Evolutionary conservation across 2,888 invertebrate genomes (phyloP).

Genomic region (Zhuqinia jingwanae): DNA sequence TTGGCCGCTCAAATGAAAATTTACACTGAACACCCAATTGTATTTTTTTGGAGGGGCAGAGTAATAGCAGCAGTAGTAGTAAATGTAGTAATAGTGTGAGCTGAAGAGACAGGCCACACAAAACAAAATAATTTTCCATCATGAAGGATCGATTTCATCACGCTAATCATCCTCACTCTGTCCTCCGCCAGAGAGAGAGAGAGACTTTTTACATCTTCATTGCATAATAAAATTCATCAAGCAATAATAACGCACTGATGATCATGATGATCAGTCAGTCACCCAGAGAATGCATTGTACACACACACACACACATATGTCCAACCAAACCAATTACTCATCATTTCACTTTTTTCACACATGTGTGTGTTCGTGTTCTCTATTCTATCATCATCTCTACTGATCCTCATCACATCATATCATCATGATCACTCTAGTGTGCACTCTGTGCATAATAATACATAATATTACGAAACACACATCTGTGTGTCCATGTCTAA

Average conservation of each 20-base stretch:
- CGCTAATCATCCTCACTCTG: constrained; percentile 63
- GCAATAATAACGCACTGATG: constrained; percentile 33
- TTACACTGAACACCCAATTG: background rate
- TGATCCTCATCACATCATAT: constrained; percentile 2
- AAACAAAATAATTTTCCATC: constrained; percentile 67
- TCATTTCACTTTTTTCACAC: constrained; percentile 63
- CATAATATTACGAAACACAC: constrained; percentile 23
- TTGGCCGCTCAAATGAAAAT: constrained; percentile 34
- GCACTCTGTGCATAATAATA: constrained; percentile 14
- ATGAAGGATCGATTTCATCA: constrained; percentile 70
- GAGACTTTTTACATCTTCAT: constrained; percentile 66
- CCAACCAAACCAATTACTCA: constrained; percentile 71
- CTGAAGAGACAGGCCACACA: constrained; percentile 24
- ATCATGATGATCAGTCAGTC: background rate
- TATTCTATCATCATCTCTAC: constrained; percentile 36
- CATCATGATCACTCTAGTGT: constrained; percentile 17
- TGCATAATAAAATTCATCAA: constrained; percentile 56
- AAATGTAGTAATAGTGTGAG: too few species aligned
- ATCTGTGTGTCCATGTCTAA: constrained; percentile 60
- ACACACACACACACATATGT: constrained; percentile 43
- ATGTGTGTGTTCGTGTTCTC: constrained; percentile 21
- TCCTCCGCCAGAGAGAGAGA: too few species aligned
- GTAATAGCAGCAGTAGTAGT: too few species aligned
- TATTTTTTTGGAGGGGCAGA: too few species aligned
- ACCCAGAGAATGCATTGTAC: too few species aligned